A percentile compares a stretch with the other conserved stretches of the same genome.
Conservation (phyloP, 2,888 invertebrate species). For the Orthosia gracilis region DNA sequence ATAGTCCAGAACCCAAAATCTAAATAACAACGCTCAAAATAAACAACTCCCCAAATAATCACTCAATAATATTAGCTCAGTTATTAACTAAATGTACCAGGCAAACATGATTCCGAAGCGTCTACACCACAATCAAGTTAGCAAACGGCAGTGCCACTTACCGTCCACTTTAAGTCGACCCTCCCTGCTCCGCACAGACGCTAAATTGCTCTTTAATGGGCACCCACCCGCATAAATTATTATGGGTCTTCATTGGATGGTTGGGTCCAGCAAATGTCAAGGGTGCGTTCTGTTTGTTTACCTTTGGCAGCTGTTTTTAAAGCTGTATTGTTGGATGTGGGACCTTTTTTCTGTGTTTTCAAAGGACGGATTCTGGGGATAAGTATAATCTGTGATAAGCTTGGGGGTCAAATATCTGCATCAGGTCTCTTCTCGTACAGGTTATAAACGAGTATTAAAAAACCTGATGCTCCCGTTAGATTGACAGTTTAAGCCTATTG, state of each 20-base stretch:
- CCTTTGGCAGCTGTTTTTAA: slow-evolving; percentile 26
- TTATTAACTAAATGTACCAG: slow-evolving; percentile 56
- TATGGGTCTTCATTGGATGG: slow-evolving; percentile 56
- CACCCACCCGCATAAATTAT: slow-evolving; percentile 58
- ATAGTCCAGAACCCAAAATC: background rate
- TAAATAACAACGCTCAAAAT: background rate
- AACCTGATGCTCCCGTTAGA: too few species aligned
- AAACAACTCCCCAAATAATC: background rate
- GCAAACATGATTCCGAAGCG: slow-evolving; percentile 62
- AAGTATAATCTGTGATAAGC: slow-evolving; percentile 16
- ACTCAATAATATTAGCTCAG: slow-evolving; percentile 42
- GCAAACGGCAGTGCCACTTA: slow-evolving; percentile 70
- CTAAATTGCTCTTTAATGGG: slow-evolving; percentile 66
- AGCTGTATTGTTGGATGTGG: slow-evolving; percentile 4
- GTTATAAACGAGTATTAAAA: too few species aligned
- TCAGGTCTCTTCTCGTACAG: too few species aligned
- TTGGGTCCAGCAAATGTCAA: slow-evolving; percentile 62
- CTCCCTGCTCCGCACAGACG: slow-evolving; percentile 44
- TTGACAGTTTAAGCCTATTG: too few species aligned
- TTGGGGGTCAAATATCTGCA: background rate
- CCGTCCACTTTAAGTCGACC: slow-evolving; percentile 70
- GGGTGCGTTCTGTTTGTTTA: slow-evolving; percentile 54
- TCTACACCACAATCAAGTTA: slow-evolving; percentile 70
- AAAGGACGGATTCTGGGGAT: background rate
- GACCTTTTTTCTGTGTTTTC: slow-evolving; percentile 3